A percentile compares a stretch with the other conserved stretches of the same genome.
Evolutionary conservation across 2,797 vertebrate genomes (phyloP).

Genomic region (Botia kubotai): DNA sequence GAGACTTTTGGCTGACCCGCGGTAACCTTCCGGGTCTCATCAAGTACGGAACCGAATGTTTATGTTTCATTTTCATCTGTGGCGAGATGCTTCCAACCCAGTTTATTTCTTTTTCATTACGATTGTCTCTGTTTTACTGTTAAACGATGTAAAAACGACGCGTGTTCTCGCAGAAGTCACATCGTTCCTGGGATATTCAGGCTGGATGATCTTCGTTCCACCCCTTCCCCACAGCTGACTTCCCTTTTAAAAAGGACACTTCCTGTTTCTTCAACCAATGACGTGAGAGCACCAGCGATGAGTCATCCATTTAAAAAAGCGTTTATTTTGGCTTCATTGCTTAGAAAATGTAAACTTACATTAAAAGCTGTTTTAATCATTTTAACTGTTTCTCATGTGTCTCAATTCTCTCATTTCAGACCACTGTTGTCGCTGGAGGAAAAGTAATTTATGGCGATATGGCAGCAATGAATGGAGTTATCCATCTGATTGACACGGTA

Average conservation of each 20-base stretch:
- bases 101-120: no score
- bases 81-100: background rate
- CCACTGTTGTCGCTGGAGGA: conserved; percentile 79
- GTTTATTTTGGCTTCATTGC: background rate
- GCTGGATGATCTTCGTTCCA: conserved; percentile 75
- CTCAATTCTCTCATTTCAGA: conserved; percentile 69
- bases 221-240: conserved; percentile 74
- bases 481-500: conserved; percentile 91
- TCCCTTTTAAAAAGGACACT: conserved; percentile 80
- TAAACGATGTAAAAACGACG: background rate
- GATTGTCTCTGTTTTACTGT: background rate
- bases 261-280: conserved; percentile 75
- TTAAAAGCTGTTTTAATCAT: background rate
- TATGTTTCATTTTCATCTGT: background rate
- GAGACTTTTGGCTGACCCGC: conserved; percentile 82
- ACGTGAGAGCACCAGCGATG: conserved; percentile 73
- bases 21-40: conserved; percentile 84
- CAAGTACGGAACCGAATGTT: conserved; percentile 74
- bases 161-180: conserved; percentile 81
- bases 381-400: background rate
- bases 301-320: background rate
- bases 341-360: background rate
- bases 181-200: conserved; percentile 77
- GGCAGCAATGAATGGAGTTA: conserved; percentile 86
- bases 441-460: conserved; percentile 79